These are phyloP conservation scores for Bubo scandiacus DNA, from an alignment of 2,113 vertebrate genomes.

Conservation along the genomic window DNA sequence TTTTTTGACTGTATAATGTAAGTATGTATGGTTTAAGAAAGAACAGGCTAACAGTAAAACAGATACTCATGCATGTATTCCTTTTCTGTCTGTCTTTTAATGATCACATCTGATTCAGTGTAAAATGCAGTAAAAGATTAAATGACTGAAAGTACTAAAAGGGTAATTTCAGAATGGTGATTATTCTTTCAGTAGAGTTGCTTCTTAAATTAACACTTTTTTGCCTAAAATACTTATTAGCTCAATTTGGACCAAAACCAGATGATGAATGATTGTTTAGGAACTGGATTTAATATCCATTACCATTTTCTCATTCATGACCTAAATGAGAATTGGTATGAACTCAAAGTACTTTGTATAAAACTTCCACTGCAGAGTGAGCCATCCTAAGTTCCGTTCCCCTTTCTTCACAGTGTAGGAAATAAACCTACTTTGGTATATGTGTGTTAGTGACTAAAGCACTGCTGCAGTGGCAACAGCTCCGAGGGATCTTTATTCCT, in stretches of 20 bases:
- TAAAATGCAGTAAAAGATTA: not conserved
- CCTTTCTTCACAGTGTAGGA: not conserved
- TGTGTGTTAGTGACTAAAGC: not conserved
- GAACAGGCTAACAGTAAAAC: not conserved
- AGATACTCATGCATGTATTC: not conserved
- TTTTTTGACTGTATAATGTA: not conserved
- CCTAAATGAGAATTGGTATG: not conserved
- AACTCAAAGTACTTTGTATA: not conserved
- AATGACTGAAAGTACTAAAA: not conserved
- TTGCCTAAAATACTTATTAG: not conserved
- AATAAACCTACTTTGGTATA: not conserved
- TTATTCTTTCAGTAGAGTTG: not conserved
- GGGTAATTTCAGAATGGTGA: not conserved
- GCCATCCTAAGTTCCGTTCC: not conserved
- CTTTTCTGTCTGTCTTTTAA: not conserved
- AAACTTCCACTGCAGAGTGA: not conserved
- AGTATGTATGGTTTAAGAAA: not conserved
- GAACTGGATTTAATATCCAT: not conserved
- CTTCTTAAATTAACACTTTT: not conserved
- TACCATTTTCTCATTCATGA: not conserved
- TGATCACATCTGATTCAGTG: not conserved
- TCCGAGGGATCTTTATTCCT: not conserved
- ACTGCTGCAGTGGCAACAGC: not conserved
- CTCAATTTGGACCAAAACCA: not conserved
- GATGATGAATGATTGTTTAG: not conserved